Evolutionary conservation across 2,797 vertebrate species (phyloP), one percentile per base, ranked within the genome.

Genomic region (Podarcis lilfordi): DNA sequence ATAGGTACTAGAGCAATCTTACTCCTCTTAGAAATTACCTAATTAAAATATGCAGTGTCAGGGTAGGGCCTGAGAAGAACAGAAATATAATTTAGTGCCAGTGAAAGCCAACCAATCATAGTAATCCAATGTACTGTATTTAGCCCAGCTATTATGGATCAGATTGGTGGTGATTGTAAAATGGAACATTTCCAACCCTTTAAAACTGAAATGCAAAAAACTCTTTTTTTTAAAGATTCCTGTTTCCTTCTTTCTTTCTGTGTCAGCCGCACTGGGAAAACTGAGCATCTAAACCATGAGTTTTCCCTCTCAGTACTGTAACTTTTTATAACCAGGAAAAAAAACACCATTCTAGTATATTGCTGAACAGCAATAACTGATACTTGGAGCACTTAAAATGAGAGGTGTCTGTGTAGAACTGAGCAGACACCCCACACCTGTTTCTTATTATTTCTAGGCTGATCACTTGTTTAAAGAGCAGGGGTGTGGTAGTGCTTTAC

Each of bases 321-420:
- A 76, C 19, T 84, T 91, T 85, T 88, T 90, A 43, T 86, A 89
- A 43, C 88, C 75, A 45, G 17, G 17, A 76, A 88, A 87, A 21
- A 79, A 88, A 87, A 61, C 59, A 25, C 5, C 81, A 15, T 72
- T 89, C 85, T 90, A 76, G 72, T 79, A 84, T 85, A 84, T 92
- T 91, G 89, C 86, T 90, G 71, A 92, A 79, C n/a, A 94, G 91
- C 89, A 96, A 92, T 94, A 96, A 91, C 80, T 64, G 59, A 93
- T 92, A 61, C 35, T 91, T 69, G 78, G 93, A 94, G 89, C 84
- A 87, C 90, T 92, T 93, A 93, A 92, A 93, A 86, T 84, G 77
- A 86, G 89, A 37, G 19, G 82, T 89, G 75, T 91, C 90, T 95
- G 85, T 88, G 92, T 81, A 68, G 91, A 95, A 94, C 82, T 92